Conservation (phyloP, 2,797 vertebrate genomes). For the Psittacula echo region DNA sequence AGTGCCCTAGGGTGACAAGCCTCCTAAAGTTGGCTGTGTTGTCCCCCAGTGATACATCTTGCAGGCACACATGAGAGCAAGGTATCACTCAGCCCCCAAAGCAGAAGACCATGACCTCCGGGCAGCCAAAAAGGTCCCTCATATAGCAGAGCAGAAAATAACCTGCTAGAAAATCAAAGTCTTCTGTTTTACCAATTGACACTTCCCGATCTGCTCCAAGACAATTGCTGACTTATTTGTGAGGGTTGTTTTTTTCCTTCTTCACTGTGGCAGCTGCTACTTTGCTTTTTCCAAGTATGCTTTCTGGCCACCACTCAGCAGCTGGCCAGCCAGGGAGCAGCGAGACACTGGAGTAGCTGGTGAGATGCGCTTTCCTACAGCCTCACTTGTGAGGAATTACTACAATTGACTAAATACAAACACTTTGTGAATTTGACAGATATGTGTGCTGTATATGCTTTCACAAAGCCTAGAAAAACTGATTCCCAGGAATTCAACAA, state of each 20-base stretch:
- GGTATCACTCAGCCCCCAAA: neutral
- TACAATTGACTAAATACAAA: neutral
- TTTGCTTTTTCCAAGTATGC: neutral
- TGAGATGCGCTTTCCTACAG: neutral
- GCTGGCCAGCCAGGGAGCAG: neutral
- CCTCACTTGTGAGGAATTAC: neutral
- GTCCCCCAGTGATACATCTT: neutral
- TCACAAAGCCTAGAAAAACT: neutral
- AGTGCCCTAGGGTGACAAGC: neutral
- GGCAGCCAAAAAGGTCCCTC: neutral
- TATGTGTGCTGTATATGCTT: neutral
- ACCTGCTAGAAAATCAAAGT: neutral
- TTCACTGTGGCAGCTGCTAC: neutral
- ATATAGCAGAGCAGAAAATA: neutral
- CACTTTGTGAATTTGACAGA: neutral
- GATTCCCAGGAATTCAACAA: neutral
- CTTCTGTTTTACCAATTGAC: neutral
- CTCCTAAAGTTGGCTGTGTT: neutral
- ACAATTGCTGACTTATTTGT: neutral
- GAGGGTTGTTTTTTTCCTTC: neutral
- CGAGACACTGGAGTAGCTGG: neutral
- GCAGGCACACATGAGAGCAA: neutral
- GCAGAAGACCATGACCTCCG: rapidly evolving
- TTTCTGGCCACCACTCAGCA: neutral
- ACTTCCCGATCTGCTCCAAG: neutral